A percentile compares a stretch with the other conserved stretches of the same genome.
Evolutionary conservation across 35 echinoderm and acorn worm species (phyloP).

Genomic region (Heliocidaris erythrogramma): DNA sequence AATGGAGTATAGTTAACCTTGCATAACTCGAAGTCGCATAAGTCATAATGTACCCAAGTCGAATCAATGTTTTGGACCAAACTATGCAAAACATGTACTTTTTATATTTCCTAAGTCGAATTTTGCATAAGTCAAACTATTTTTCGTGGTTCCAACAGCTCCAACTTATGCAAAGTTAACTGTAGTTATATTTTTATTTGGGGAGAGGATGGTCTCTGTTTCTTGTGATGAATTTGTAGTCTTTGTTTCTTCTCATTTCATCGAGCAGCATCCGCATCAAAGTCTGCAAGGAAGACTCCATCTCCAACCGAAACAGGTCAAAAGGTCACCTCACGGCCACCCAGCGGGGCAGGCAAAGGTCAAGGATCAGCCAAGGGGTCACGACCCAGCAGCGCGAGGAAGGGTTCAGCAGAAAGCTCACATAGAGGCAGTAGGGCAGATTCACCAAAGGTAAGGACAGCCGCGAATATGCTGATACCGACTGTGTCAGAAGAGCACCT

Average conservation of each 20-base stretch:
- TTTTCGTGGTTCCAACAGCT: too few species aligned
- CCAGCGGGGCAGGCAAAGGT: conserved; percentile 62
- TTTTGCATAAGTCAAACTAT: too few species aligned
- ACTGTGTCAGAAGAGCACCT: not conserved
- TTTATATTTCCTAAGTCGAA: too few species aligned
- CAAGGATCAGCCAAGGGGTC: conserved; percentile 64
- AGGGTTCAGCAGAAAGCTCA: conserved; percentile 69
- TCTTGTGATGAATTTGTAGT: not conserved
- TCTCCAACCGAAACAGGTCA: conserved; percentile 15
- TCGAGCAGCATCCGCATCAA: conserved; percentile 18
- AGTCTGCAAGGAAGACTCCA: conserved; percentile 41
- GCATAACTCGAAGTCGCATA: too few species aligned
- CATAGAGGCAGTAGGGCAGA: conserved; percentile 58
- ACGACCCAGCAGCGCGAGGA: conserved; percentile 64
- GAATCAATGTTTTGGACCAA: too few species aligned
- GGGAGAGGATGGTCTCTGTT: too few species aligned
- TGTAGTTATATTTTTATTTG: too few species aligned
- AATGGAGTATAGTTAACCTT: too few species aligned
- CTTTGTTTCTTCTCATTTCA: not conserved
- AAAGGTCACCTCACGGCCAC: conserved; percentile 56
- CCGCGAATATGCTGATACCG: not conserved
- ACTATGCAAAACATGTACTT: too few species aligned
- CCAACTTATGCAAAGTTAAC: too few species aligned
- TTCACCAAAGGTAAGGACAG: conserved; percentile 66
- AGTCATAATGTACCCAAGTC: too few species aligned